Evolutionary conservation across 2,797 vertebrate genomes (phyloP), one percentile per base, ranked within the genome.

Genomic region (Masticophis lateralis): DNA sequence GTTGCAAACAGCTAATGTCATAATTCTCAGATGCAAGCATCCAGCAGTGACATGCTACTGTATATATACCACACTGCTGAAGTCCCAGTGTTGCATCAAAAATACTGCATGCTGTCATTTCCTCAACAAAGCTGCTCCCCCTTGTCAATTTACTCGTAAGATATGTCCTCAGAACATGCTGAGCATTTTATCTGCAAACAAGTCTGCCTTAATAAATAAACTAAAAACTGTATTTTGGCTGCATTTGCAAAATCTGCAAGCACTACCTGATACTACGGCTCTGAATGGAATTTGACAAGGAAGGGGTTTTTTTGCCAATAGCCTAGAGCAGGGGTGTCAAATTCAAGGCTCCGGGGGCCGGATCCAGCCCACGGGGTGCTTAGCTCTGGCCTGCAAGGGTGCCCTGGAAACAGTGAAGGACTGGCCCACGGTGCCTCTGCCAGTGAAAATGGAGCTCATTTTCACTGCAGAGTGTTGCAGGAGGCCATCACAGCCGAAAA

Each of bases 261-360:
- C 90, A 2, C 10, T 89, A 93, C 95, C 18, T 60, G 57, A 56
- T 91, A 53, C 8, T 16, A 57, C 32, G 43, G 14, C 27, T 61
- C 57, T 95, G 43, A 96, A 95, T 92, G 55, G 94, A 96, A 94
- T 92, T 90, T 91, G n/a, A 93, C 53, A 96, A 94, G 28, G 37
- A 61, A 2, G 94, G 28, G 60, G 22, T 1, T 61, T 27, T 86
- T 53, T 1, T 60, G 87, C 57, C 10, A 6, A 25, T 2, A 53
- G 0, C n/a, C 28, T 92, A 91, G 91, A 92, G 66, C 14, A 57
- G 56, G 4, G 51, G 55, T 56, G 13, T 56, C 55, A 56, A 56
- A 56, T 13, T 56, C 13, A 56, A 56, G 13, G 55, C 12, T 37
- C 51, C 9, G 2, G 51, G 51, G 51, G 51, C 51, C 51, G 1